These are phyloP conservation scores for Chaetodon trifasciatus DNA, from an alignment of 2,797 vertebrate genomes.

Conservation along the genomic window DNA sequence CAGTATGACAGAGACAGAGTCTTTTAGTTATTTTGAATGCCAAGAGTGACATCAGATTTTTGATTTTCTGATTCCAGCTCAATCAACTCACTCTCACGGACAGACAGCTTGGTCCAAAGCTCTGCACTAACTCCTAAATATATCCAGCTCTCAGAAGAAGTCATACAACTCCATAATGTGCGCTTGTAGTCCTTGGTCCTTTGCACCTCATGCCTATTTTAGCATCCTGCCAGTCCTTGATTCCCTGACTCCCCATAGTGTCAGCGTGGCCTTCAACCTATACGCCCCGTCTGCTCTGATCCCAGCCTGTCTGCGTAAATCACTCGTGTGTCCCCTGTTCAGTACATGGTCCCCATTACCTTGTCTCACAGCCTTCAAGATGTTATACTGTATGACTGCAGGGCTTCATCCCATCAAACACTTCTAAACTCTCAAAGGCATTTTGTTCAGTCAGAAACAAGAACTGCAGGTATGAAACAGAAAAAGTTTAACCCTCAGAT, in stretches of 20 bases:
- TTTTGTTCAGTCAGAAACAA: background rate
- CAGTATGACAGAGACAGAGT: background rate
- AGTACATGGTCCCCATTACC: slow-evolving; percentile 1
- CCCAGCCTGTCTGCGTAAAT: slow-evolving; percentile 31
- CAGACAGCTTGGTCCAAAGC: background rate
- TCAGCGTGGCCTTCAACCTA: slow-evolving; percentile 36
- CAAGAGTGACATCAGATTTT: too few species aligned
- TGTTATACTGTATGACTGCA: slow-evolving; percentile 16
- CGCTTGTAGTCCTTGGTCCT: slow-evolving; percentile 28
- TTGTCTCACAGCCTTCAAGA: slow-evolving; percentile 31
- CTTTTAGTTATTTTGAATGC: too few species aligned
- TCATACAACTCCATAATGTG: background rate
- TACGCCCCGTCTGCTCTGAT: background rate
- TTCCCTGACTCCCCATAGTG: background rate
- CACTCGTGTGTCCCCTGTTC: slow-evolving; percentile 23
- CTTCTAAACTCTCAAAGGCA: background rate
- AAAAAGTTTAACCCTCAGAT: too few species aligned
- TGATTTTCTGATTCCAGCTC: background rate
- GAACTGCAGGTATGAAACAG: background rate
- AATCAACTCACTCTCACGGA: slow-evolving; percentile 6
- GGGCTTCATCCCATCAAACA: background rate
- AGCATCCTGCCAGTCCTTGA: slow-evolving; percentile 20
- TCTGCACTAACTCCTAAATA: slow-evolving; percentile 2
- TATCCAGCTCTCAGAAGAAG: background rate
- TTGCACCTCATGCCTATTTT: slow-evolving; percentile 29